These are phyloP conservation scores for Lucilia sericata DNA, from an alignment of 1,140 invertebrate genomes.

Conservation along the genomic window DNA sequence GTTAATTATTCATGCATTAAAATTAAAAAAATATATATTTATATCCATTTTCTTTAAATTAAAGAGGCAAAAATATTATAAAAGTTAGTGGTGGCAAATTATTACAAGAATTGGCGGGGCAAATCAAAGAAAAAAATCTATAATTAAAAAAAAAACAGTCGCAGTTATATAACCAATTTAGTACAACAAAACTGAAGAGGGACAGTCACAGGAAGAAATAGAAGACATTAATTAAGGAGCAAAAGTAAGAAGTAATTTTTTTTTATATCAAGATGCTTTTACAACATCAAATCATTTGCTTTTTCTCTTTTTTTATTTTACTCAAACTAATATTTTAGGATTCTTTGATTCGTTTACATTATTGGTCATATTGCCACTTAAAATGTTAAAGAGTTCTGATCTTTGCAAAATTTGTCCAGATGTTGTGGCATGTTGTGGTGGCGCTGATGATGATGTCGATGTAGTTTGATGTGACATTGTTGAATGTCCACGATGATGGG, in stretches of 20 bases:
- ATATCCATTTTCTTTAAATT: not conserved
- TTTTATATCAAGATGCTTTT: slow-evolving; percentile 14
- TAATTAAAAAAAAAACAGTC: not conserved
- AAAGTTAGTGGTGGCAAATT: not conserved
- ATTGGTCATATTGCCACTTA: slow-evolving; percentile 55
- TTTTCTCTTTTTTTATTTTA: not conserved
- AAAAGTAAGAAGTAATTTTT: slow-evolving; percentile 17
- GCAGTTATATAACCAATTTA: not conserved
- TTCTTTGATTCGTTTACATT: slow-evolving; percentile 51
- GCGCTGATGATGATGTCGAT: slow-evolving; percentile 48
- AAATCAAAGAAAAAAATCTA: not conserved
- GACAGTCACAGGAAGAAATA: slow-evolving; percentile 26
- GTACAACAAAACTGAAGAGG: slow-evolving; percentile 19
- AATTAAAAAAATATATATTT: not conserved
- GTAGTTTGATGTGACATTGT: slow-evolving; percentile 46
- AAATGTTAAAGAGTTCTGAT: slow-evolving; percentile 54
- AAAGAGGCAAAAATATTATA: slow-evolving; percentile 5
- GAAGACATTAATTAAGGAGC: not conserved
- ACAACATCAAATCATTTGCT: slow-evolving; percentile 32
- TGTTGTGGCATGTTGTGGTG: slow-evolving; percentile 49
- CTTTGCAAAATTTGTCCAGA: slow-evolving; percentile 48
- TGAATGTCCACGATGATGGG: slow-evolving; percentile 29
- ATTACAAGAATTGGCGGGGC: not conserved
- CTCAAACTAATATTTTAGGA: slow-evolving; percentile 6
- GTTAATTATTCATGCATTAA: not conserved